These are phyloP conservation scores for Luffia ferchaultella DNA, from an alignment of 2,888 invertebrate genomes.

Conservation along the genomic window DNA sequence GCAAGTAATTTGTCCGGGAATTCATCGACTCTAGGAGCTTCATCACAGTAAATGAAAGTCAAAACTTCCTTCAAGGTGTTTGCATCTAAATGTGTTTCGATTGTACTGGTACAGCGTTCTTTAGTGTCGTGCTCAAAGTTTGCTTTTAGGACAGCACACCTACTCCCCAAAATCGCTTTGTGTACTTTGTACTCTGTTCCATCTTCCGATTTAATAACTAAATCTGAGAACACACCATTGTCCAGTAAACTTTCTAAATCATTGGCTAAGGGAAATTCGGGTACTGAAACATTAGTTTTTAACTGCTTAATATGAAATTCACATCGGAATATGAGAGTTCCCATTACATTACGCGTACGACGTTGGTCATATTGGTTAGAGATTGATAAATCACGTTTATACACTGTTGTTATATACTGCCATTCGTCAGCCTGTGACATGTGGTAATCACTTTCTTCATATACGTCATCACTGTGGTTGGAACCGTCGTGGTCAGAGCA, in stretches of 20 bases:
- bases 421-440: not conserved
- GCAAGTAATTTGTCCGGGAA: not conserved
- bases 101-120: not conserved
- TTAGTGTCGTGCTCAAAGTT: not conserved
- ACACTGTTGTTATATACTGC: not conserved
- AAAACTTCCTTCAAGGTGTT: not conserved
- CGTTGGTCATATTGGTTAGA: no score
- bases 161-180: not conserved
- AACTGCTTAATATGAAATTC: not conserved
- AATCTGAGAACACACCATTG: not conserved
- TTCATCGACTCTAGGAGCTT: not conserved
- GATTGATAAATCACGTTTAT: no score
- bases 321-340: not conserved
- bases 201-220: not conserved
- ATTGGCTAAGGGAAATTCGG: not conserved
- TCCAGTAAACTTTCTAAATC: not conserved
- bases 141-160: not conserved
- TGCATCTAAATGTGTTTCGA: not conserved
- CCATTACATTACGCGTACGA: no score
- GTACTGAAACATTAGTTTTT: not conserved
- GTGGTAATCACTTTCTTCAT: not conserved
- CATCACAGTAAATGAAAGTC: not conserved
- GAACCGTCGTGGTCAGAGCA: no score
- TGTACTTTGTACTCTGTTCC: not conserved
- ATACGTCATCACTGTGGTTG: no score